phyloP scores from a whole-genome alignment of 2,797 vertebrate species.

The Chelon labrosus region DNA sequence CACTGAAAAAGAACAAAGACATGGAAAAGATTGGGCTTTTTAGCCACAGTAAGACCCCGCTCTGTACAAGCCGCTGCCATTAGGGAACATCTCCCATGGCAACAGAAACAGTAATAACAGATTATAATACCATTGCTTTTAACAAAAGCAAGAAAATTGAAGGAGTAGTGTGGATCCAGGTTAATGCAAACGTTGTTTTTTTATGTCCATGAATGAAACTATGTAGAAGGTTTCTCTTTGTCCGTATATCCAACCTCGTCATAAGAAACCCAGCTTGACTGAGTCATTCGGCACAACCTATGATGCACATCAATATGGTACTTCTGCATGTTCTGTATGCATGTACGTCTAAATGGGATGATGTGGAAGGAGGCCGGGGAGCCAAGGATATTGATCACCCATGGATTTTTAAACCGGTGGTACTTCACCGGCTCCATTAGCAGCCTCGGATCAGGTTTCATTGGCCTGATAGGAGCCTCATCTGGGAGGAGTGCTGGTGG shows the following conservation, averaged over 20 bases:
- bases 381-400: conserved; percentile 86
- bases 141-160: conserved; percentile 45
- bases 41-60: conserved; percentile 31
- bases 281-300: conserved; percentile 59
- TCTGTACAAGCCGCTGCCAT: conserved; percentile 51
- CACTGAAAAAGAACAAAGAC: conserved; percentile 48
- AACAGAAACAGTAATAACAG: conserved; percentile 60
- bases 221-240: conserved; percentile 7
- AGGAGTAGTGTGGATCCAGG: background rate
- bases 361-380: conserved; percentile 72
- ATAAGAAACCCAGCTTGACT: conserved; percentile 69
- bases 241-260: conserved; percentile 25
- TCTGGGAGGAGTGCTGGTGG: conserved; percentile 76
- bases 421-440: conserved; percentile 86
- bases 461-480: conserved; percentile 83
- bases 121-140: conserved; percentile 59
- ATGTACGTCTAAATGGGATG: conserved; percentile 73
- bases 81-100: conserved; percentile 51
- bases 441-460: conserved; percentile 84
- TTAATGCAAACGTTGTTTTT: background rate
- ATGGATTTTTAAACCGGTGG: conserved; percentile 86
- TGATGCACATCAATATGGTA: conserved; percentile 54
- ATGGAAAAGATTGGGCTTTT: conserved; percentile 31
- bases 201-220: conserved; percentile 8
- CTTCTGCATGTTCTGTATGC: conserved; percentile 42